Conservation (phyloP, 2,113 vertebrate species). For the Rhegmatorhina hoffmannsi region DNA sequence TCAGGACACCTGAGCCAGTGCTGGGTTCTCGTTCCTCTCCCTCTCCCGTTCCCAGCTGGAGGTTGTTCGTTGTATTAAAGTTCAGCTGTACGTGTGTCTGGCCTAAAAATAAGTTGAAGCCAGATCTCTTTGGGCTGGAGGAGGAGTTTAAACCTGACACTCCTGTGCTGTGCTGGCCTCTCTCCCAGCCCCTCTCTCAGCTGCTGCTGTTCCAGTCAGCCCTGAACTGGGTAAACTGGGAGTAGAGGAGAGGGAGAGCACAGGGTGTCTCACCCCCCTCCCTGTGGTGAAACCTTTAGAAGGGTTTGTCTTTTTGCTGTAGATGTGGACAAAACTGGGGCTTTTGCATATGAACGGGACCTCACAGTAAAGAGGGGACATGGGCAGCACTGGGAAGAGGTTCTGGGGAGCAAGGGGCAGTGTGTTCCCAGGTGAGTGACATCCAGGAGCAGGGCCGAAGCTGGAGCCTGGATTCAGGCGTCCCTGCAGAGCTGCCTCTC, state of each 20-base stretch:
- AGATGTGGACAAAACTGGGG: rapidly evolving
- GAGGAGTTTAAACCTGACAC: slow-evolving; percentile 11
- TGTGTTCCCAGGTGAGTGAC: not conserved
- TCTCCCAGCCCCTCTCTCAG: not conserved
- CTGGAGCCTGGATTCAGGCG: not conserved
- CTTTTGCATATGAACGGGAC: not conserved
- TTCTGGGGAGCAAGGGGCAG: not conserved
- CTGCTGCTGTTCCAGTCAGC: not conserved
- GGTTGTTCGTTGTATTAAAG: not conserved
- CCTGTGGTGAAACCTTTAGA: not conserved
- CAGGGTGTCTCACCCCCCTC: not conserved
- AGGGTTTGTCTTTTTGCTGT: not conserved
- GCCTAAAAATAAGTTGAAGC: slow-evolving; percentile 44
- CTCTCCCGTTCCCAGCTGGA: not conserved
- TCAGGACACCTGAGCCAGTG: rapidly evolving
- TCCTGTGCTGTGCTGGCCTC: not conserved
- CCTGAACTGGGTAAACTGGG: not conserved
- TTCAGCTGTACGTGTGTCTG: not conserved
- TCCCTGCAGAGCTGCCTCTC: not conserved
- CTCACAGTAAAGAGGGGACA: not conserved
- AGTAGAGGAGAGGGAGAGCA: not conserved
- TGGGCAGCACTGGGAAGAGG: not conserved
- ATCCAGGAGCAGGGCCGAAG: not conserved
- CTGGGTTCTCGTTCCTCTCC: not conserved
- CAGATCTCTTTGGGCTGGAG: not conserved